Evolutionary conservation across 2,888 invertebrate genomes (phyloP).

Genomic region (Amblyjoppa fuscipennis): DNA sequence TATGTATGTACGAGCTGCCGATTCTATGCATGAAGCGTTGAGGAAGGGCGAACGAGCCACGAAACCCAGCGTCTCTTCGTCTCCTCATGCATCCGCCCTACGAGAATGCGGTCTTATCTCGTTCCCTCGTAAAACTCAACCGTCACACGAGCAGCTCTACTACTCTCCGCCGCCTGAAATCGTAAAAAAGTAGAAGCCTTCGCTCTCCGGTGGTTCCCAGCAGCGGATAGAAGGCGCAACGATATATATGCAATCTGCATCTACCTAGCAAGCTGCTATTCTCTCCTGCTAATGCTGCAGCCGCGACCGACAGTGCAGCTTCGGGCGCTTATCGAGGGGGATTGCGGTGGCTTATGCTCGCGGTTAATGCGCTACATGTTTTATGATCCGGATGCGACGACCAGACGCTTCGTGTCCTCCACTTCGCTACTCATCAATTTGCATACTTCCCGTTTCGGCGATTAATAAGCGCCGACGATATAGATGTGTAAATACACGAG

Average conservation of each 20-base stretch:
- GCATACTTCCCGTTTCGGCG: slow-evolving; percentile 63
- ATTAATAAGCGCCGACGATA: slow-evolving; percentile 50
- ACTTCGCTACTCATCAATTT: slow-evolving; percentile 47
- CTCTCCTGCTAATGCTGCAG: slow-evolving; percentile 11
- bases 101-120: slow-evolving; percentile 68
- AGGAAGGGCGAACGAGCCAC: slow-evolving; percentile 15
- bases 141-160: slow-evolving; percentile 71
- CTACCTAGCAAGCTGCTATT: slow-evolving; percentile 27
- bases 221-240: neutral
- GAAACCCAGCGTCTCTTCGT: slow-evolving; percentile 40
- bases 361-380: slow-evolving; percentile 71
- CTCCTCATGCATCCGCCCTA: slow-evolving; percentile 54
- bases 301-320: slow-evolving; percentile 37
- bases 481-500: slow-evolving; percentile 48
- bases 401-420: slow-evolving; percentile 36
- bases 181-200: slow-evolving; percentile 50
- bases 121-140: slow-evolving; percentile 69
- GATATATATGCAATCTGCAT: slow-evolving; percentile 43
- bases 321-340: slow-evolving; percentile 40
- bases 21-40: slow-evolving; percentile 20
- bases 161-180: slow-evolving; percentile 56
- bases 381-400: slow-evolving; percentile 70
- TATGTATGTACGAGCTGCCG: neutral
- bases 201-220: slow-evolving; percentile 43
- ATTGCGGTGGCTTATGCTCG: slow-evolving; percentile 68